phyloP scores from a whole-genome alignment of 2,888 invertebrate genomes.

The Heteromyza rotundicornis region DNA sequence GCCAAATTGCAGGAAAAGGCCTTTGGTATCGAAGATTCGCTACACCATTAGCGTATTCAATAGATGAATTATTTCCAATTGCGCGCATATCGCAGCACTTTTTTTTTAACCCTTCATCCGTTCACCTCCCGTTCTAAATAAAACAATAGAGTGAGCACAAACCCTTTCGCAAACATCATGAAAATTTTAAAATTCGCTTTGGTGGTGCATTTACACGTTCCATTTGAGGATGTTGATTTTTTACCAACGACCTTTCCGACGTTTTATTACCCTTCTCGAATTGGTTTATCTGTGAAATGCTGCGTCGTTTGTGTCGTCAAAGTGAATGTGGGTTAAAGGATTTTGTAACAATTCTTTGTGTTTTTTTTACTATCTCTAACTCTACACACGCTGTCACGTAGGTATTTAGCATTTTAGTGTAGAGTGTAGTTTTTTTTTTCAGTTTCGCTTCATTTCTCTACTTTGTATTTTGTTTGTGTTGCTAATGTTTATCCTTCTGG shows the following conservation, averaged over 20 bases:
- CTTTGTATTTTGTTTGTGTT: conserved; percentile 7
- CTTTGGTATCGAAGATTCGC: conserved; percentile 6
- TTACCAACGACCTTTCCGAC: conserved; percentile 46
- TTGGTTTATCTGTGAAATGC: conserved; percentile 60
- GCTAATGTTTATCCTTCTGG: conserved; percentile 7
- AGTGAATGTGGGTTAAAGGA: conserved; percentile 41
- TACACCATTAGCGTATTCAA: conserved; percentile 1
- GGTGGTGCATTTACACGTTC: conserved; percentile 50
- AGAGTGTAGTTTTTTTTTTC: not conserved
- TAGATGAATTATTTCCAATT: conserved; percentile 37
- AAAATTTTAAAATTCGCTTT: conserved; percentile 47
- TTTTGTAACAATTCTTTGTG: conserved; percentile 40
- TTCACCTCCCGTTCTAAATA: not conserved
- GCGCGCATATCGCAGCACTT: conserved; percentile 27
- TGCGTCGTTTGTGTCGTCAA: conserved; percentile 29
- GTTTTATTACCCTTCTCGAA: conserved; percentile 61
- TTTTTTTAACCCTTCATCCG: conserved; percentile 7
- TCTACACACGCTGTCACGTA: conserved; percentile 9
- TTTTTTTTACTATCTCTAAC: too few species aligned
- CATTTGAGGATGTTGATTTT: conserved; percentile 24
- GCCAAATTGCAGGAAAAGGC: not conserved
- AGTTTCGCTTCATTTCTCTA: not conserved
- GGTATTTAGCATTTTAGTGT: conserved; percentile 16
- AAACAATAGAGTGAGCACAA: conserved; percentile 16
- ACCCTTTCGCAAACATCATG: conserved; percentile 38